Conservation (phyloP, 2,888 invertebrate species). For the Lomographa bimaculata region DNA sequence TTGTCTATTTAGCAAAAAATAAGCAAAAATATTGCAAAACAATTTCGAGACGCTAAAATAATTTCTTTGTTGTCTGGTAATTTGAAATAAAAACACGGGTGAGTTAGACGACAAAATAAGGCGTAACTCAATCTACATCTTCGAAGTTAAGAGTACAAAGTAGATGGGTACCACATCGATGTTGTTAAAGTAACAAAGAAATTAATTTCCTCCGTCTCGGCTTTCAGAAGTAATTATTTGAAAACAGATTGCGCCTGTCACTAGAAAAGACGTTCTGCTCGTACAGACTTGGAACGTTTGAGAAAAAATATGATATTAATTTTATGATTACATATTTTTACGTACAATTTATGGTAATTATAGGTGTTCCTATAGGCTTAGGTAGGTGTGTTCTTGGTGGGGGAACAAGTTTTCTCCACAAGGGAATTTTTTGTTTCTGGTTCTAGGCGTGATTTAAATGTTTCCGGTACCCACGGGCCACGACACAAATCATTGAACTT, state of each 20-base stretch:
- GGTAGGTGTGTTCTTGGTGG: too few species aligned
- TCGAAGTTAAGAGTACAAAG: constrained; percentile 34
- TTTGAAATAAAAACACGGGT: constrained; percentile 13
- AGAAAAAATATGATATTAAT: constrained; percentile 1
- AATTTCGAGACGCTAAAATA: too few species aligned
- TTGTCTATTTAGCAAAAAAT: too few species aligned
- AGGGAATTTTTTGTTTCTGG: too few species aligned
- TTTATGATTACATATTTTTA: too few species aligned
- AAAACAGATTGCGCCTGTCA: constrained; percentile 77
- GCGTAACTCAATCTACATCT: constrained; percentile 22
- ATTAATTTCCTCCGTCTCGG: constrained; percentile 72
- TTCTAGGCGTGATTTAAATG: too few species aligned
- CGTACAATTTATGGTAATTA: too few species aligned
- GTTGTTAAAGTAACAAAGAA: constrained; percentile 68
- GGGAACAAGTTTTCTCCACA: too few species aligned
- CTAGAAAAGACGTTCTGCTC: constrained; percentile 49
- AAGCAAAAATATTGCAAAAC: too few species aligned
- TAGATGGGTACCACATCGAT: constrained; percentile 46
- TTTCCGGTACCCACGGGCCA: too few species aligned
- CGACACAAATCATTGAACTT: too few species aligned
- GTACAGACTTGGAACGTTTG: constrained; percentile 40
- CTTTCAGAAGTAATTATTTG: constrained; percentile 77
- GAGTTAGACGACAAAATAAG: constrained; percentile 25
- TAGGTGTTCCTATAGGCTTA: too few species aligned
- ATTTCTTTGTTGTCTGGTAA: constrained; percentile 3